Conservation (phyloP, 2,888 invertebrate genomes). For the Autographa pulchrina region DNA sequence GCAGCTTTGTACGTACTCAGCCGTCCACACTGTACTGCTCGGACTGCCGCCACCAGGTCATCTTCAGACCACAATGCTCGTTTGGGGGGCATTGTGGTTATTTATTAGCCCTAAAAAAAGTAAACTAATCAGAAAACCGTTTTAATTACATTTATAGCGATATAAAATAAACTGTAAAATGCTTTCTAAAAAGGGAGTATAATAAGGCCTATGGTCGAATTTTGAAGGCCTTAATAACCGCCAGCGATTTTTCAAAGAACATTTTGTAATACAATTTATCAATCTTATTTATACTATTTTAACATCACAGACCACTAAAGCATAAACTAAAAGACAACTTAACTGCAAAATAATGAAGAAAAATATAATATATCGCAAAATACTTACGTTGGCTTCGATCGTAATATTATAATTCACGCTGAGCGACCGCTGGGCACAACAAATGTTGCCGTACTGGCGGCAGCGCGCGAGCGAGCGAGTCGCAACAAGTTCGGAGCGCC, state of each 20-base stretch:
- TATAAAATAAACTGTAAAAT: not conserved
- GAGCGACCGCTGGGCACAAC: conserved; percentile 20
- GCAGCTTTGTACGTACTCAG: too few species aligned
- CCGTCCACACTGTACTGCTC: not conserved
- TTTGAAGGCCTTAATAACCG: conserved; percentile 41
- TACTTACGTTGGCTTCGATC: conserved; percentile 36
- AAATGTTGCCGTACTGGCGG: conserved; percentile 15
- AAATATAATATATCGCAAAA: conserved; percentile 34
- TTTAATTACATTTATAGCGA: not conserved
- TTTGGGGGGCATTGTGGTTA: conserved; percentile 46
- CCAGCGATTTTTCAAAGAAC: conserved; percentile 18
- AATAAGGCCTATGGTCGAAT: conserved; percentile 41
- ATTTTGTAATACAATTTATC: not conserved
- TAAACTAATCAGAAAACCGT: conserved; percentile 19
- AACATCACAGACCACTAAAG: conserved; percentile 10
- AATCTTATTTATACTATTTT: conserved; percentile 14
- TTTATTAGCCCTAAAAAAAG: conserved; percentile 8
- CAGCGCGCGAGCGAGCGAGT: conserved; percentile 9
- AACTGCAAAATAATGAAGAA: conserved; percentile 25
- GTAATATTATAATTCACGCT: conserved; percentile 24
- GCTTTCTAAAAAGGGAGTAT: conserved; percentile 26
- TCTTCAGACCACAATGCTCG: conserved; percentile 54
- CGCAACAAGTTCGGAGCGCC: conserved; percentile 13
- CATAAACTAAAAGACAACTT: conserved; percentile 30
- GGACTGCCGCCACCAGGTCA: conserved; percentile 45